Percentiles rank a stretch among this genome's conserved stretches.
phyloP scores from a whole-genome alignment of 2,113 vertebrate species.

The Eclectus roratus region DNA sequence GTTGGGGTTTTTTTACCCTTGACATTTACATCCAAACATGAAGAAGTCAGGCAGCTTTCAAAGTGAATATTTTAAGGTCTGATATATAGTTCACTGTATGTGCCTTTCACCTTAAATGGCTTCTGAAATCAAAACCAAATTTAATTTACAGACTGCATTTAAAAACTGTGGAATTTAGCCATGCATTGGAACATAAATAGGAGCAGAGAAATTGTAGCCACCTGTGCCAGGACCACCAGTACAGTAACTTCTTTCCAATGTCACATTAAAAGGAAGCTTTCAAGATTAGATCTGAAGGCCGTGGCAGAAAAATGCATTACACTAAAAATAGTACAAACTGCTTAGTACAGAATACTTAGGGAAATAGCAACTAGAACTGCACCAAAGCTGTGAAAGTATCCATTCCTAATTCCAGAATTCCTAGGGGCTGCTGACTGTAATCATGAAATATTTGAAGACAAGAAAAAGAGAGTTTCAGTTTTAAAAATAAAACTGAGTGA shows the following conservation, averaged over 20 bases:
- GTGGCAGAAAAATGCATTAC: not conserved
- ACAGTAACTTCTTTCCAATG: not conserved
- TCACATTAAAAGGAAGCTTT: not conserved
- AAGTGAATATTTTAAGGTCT: not conserved
- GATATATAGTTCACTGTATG: not conserved
- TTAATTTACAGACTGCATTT: not conserved
- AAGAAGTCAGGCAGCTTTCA: not conserved
- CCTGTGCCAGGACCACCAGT: not conserved
- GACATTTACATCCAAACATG: not conserved
- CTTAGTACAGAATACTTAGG: not conserved
- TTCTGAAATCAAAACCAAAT: not conserved
- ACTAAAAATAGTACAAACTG: not conserved
- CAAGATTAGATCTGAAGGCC: not conserved
- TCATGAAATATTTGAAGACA: not conserved
- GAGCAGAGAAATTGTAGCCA: not conserved
- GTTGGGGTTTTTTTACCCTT: accelerated
- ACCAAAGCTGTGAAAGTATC: not conserved
- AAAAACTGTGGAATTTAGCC: not conserved
- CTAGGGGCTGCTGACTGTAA: accelerated
- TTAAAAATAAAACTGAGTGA: not conserved
- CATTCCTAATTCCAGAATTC: not conserved
- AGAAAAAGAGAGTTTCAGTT: not conserved
- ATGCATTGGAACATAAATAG: not conserved
- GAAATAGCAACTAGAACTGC: not conserved
- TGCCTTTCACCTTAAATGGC: not conserved